Percentiles rank a stretch among this genome's conserved stretches.
Conservation (phyloP, 2,888 invertebrate genomes). For the Caenorhabditis sp. region DNA sequence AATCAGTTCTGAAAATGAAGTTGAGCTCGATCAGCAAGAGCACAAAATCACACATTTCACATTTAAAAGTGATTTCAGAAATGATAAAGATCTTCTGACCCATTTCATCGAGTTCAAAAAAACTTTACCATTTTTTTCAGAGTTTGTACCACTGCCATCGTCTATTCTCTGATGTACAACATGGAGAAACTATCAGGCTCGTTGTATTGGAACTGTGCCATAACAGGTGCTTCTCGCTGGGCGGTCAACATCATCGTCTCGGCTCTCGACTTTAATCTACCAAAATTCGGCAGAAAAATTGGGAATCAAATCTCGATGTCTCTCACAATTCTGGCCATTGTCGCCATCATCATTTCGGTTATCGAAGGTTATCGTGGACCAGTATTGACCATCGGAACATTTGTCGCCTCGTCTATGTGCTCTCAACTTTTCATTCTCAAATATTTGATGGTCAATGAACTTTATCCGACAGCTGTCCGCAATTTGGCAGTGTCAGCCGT, state of each 20-base stretch:
- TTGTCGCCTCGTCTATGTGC: slow-evolving; percentile 52
- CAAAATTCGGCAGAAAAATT: slow-evolving; percentile 47
- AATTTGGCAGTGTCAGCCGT: slow-evolving; percentile 57
- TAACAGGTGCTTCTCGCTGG: slow-evolving; percentile 47
- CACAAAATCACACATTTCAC: too few relatives aligned
- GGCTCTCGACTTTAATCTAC: slow-evolving; percentile 42
- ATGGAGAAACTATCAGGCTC: slow-evolving; percentile 49
- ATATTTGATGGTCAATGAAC: slow-evolving; percentile 43
- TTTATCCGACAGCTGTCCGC: slow-evolving; percentile 62
- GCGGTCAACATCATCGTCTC: slow-evolving; percentile 54
- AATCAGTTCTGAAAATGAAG: too few relatives aligned
- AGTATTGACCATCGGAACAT: slow-evolving; percentile 37
- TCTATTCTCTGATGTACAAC: slow-evolving; percentile 40
- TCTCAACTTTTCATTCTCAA: slow-evolving; percentile 47
- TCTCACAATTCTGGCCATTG: slow-evolving; percentile 22
- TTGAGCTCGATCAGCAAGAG: too few relatives aligned
- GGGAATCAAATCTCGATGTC: slow-evolving; percentile 45
- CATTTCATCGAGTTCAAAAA: too few relatives aligned
- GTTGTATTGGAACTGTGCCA: slow-evolving; percentile 37
- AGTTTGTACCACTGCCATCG: slow-evolving; percentile 32
- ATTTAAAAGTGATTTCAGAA: too few relatives aligned
- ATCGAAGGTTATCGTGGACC: slow-evolving; percentile 20
- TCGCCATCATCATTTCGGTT: slow-evolving; percentile 13
- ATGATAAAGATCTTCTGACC: too few relatives aligned
- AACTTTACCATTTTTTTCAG: too few relatives aligned